A percentile compares a stretch with the other conserved stretches of the same genome.
phyloP scores from a whole-genome alignment of 2,797 vertebrate species.

The Hipposideros larvatus region DNA sequence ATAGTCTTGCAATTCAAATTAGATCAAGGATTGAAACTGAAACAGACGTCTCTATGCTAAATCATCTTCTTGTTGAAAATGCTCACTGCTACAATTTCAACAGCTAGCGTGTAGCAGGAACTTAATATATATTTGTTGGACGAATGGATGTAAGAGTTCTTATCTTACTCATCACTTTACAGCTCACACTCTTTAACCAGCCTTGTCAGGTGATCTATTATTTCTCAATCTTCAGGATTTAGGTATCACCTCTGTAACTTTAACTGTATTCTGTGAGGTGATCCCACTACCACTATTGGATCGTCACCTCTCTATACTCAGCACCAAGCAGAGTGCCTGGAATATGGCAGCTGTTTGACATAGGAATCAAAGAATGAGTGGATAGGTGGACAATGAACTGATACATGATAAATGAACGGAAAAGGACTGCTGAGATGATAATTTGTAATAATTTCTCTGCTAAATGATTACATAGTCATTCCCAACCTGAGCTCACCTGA shows the following conservation, averaged over 20 bases:
- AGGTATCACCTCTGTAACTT: background rate
- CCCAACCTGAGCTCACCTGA: background rate
- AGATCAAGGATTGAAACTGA: conserved; percentile 23
- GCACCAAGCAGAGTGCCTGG: background rate
- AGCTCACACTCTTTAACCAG: background rate
- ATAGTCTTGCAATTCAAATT: conserved; percentile 18
- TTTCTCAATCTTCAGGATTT: conserved; percentile 20
- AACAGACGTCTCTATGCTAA: background rate
- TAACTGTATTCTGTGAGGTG: background rate
- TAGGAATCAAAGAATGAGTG: conserved; percentile 22
- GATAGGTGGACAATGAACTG: background rate
- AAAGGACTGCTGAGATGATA: background rate
- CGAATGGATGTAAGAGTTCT: background rate
- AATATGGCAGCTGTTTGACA: background rate
- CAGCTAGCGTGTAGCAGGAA: background rate
- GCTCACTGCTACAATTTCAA: background rate
- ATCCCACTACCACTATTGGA: background rate
- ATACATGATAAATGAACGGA: background rate
- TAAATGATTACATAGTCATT: conserved; percentile 13
- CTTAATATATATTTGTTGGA: background rate
- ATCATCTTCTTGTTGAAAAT: background rate
- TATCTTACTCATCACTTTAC: conserved; percentile 26
- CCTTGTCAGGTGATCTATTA: background rate
- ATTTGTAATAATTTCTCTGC: background rate
- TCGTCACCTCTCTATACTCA: background rate